These are phyloP conservation scores for Poeciliopsis turrubarensis DNA, from an alignment of 2,113 vertebrate species.

Conservation along the genomic window DNA sequence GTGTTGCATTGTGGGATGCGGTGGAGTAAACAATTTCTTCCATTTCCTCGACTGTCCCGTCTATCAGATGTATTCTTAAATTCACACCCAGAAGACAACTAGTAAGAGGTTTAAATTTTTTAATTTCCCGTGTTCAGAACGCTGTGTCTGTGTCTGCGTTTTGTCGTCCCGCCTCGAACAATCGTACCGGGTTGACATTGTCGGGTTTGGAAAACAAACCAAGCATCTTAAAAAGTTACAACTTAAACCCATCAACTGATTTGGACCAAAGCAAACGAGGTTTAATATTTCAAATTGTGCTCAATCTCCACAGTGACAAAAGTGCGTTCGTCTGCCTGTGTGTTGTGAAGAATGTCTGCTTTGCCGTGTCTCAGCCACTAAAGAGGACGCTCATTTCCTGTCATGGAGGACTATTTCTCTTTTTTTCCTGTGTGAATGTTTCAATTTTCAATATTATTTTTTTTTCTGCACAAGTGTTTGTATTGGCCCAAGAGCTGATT, in stretches of 20 bases:
- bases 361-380: constrained; percentile 36
- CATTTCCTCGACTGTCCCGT: too few relatives aligned
- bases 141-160: constrained; percentile 7
- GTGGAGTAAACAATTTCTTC: too few relatives aligned
- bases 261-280: background rate
- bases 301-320: constrained; percentile 18
- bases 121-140: too few relatives aligned
- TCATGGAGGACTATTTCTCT: constrained; percentile 47
- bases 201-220: background rate
- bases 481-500: constrained; percentile 66
- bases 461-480: constrained; percentile 75
- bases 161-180: constrained; percentile 46
- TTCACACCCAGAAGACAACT: too few relatives aligned
- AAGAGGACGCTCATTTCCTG: constrained; percentile 68
- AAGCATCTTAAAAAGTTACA: too few relatives aligned
- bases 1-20: too few relatives aligned
- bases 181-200: background rate
- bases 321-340: background rate
- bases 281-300: background rate
- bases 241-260: background rate
- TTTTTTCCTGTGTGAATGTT: constrained; percentile 73
- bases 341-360: constrained; percentile 50
- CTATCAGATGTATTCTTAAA: too few relatives aligned
- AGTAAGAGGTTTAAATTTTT: too few relatives aligned
- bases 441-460: constrained; percentile 27